Evolutionary conservation across 2,888 invertebrate genomes (phyloP).

Genomic region (Lasioglossum oenotherae): DNA sequence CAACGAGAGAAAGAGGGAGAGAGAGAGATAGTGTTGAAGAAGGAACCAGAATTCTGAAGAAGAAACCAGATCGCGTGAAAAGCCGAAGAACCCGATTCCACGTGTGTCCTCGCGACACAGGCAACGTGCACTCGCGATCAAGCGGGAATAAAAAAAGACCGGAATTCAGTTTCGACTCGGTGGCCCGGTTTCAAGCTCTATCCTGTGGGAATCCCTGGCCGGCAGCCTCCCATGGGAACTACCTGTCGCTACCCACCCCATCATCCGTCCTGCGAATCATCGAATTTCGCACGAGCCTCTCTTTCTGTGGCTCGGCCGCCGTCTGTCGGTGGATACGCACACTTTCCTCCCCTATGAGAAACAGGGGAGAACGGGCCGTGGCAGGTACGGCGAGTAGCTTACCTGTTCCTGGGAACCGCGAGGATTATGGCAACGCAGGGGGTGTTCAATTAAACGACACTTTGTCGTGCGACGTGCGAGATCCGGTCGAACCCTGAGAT

Average conservation of each 20-base stretch:
- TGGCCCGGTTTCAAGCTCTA: conserved; percentile 65
- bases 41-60: neutral
- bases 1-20: neutral
- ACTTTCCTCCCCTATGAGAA: conserved; percentile 43
- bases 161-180: conserved; percentile 47
- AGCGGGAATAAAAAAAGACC: conserved; percentile 24
- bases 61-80: conserved; percentile 14
- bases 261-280: conserved; percentile 67
- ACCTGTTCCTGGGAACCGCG: conserved; percentile 77
- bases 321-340: conserved; percentile 36
- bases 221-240: conserved; percentile 80
- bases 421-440: conserved; percentile 46
- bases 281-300: conserved; percentile 76
- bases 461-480: neutral
- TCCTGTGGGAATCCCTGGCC: conserved; percentile 79
- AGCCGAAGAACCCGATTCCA: conserved; percentile 14
- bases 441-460: conserved; percentile 38
- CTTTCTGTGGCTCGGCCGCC: neutral
- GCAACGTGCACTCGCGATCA: neutral
- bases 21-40: neutral
- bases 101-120: neutral
- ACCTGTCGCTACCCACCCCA: conserved; percentile 77
- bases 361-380: conserved; percentile 54
- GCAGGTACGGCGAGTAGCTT: conserved; percentile 62
- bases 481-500: neutral